Evolutionary conservation across 2,113 vertebrate genomes (phyloP).

Genomic region (Mesembrinibis cayennensis): DNA sequence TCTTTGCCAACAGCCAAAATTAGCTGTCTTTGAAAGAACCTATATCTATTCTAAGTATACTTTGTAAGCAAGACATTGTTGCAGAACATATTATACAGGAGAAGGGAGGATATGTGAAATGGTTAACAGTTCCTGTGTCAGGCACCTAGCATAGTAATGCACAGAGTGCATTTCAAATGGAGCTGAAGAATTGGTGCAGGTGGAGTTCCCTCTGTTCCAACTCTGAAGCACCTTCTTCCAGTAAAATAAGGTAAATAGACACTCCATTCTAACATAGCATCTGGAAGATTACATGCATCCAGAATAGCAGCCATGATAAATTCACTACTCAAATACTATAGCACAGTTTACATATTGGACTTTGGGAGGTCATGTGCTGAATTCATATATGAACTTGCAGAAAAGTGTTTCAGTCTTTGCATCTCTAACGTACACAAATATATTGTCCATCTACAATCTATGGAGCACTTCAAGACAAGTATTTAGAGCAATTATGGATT

Average conservation of each 20-base stretch:
- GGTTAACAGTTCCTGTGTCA: not conserved
- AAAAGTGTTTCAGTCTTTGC: not conserved
- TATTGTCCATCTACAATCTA: not conserved
- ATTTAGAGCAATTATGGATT: not conserved
- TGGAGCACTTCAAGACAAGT: not conserved
- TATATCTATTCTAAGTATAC: not conserved
- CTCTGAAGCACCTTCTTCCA: not conserved
- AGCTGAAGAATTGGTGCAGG: not conserved
- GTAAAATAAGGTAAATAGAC: not conserved
- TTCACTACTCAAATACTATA: not conserved
- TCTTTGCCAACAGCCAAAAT: not conserved
- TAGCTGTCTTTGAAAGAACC: not conserved
- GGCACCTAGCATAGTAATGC: not conserved
- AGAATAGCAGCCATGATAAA: not conserved
- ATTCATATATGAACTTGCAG: not conserved
- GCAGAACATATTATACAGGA: not conserved
- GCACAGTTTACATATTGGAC: rapidly evolving
- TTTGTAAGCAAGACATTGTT: not conserved
- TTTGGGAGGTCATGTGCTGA: not conserved
- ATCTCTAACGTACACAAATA: not conserved
- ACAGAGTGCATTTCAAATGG: not conserved
- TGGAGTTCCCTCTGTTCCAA: not conserved
- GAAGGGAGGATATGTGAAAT: not conserved
- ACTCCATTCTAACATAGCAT: not conserved
- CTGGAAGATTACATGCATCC: not conserved